Evolutionary conservation across 2,888 invertebrate genomes (phyloP).

Genomic region (Ennomos fuscantarius): DNA sequence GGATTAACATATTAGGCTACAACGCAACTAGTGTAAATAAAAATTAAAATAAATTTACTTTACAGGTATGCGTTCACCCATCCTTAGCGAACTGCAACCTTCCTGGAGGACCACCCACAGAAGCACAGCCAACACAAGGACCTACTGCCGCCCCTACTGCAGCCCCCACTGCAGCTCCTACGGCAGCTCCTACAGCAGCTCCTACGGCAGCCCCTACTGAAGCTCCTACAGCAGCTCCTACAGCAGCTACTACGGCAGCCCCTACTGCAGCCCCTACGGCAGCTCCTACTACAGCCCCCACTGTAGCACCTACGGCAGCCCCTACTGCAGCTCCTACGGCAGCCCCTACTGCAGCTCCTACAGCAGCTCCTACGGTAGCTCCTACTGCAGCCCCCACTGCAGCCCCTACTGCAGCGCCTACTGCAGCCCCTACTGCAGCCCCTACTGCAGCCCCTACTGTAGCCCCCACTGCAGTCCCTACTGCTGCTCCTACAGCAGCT

Average conservation of each 20-base stretch:
- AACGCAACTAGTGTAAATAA: no score
- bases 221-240: constrained; percentile 26
- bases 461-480: constrained; percentile 22
- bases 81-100: constrained; percentile 49
- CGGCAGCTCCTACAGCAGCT: constrained; percentile 11
- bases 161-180: constrained; percentile 3
- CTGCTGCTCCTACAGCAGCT: constrained; percentile 9
- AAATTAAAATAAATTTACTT: constrained; percentile 4
- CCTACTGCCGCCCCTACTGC: constrained; percentile 13
- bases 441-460: constrained; percentile 29
- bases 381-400: constrained; percentile 7
- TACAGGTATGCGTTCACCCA: constrained; percentile 60
- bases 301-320: constrained; percentile 12
- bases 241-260: constrained; percentile 22
- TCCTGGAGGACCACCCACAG: constrained; percentile 25
- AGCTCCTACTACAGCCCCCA: constrained; percentile 4
- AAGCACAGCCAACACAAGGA: constrained; percentile 7
- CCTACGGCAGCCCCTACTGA: constrained; percentile 24
- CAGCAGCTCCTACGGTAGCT: constrained; percentile 11
- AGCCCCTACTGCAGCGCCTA: constrained; percentile 8
- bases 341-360: constrained; percentile 40
- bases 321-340: constrained; percentile 31
- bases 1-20: no score
- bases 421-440: constrained; percentile 16
- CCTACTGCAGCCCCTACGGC: constrained; percentile 17